Base-by-base conservation (phyloP, 2,113 vertebrate genomes). In the Gasterosteus aculeatus region DNA sequence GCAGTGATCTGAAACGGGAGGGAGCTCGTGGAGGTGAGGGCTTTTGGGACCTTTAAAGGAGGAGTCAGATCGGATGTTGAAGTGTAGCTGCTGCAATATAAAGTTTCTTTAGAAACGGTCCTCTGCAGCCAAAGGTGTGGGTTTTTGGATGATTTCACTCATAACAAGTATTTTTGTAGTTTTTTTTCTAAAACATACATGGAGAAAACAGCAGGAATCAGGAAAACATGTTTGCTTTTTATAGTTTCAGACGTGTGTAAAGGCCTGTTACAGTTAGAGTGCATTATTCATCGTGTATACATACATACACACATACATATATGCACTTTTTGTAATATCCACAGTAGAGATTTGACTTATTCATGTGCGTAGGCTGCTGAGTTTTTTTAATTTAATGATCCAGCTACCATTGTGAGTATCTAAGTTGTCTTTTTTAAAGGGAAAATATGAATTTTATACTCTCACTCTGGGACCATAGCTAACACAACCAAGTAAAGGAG, bases 1-100 rank as follows among this genome's bases (percentile, higher is more conserved):
- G 81, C 85, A 82, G 74, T 79, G 77, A 86, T 77, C 77, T 86
- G 85, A 83, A 87, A 88, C 87, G 70, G 80, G 73, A 74, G 66
- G 54, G 75, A 78, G 60, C 60, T 81, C 61, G 56, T 64, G 69
- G 65, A 75, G 69, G 75, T 73, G 3, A 14, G 7, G 75, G 61
- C 63, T 69, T 62, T 19, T 53, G 62, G 64, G 60, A 79, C 78
- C 68, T 78, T 81, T 65, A 38, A 80, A 26, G 60, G 44, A 75
- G 3, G 14, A 76, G 51, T 42, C 33, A 41, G 42, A 80, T 67
- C 58, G 69, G 69, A 79, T 65, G 35, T 38, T 47, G 35, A 81
- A 73, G 33, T 70, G 9, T 51, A 66, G 73, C 0, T 33, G 42
- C 12, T 47, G 29, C 69, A 81, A 74, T 39, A 51, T 26, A 71